A percentile compares a stretch with the other conserved stretches of the same genome.
Conservation (phyloP, 2,888 invertebrate genomes). For the Volucella zonaria region DNA sequence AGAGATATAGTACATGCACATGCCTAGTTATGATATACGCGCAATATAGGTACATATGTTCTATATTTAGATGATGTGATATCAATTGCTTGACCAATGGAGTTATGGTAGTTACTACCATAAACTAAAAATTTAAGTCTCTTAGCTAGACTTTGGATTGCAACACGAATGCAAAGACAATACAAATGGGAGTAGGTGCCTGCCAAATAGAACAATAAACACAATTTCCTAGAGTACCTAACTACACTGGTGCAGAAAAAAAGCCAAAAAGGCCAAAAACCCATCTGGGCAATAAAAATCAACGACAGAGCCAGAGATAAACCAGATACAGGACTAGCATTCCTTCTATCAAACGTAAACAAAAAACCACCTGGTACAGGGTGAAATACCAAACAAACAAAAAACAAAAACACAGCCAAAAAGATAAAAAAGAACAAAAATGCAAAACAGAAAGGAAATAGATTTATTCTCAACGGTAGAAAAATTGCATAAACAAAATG, state of each 20-base stretch:
- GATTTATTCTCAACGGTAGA: conserved; percentile 52
- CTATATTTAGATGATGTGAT: too few relatives aligned
- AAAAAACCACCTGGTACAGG: conserved; percentile 25
- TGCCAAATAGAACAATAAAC: conserved; percentile 16
- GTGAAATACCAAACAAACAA: conserved; percentile 21
- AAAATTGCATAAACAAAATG: conserved; percentile 61
- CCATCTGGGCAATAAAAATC: conserved; percentile 43
- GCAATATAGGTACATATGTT: too few relatives aligned
- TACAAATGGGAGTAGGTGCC: background rate
- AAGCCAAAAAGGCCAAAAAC: conserved; percentile 8
- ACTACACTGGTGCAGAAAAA: background rate
- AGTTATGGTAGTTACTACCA: background rate
- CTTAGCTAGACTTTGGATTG: conserved; percentile 40
- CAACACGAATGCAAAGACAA: conserved; percentile 41
- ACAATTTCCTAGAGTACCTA: conserved; percentile 8
- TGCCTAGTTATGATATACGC: too few relatives aligned
- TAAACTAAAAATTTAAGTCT: background rate
- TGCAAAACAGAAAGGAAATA: conserved; percentile 11
- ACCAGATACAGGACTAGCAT: conserved; percentile 32
- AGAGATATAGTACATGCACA: too few relatives aligned
- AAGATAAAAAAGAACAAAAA: conserved; percentile 4
- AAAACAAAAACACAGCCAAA: background rate
- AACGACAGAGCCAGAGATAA: conserved; percentile 34
- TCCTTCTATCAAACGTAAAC: background rate
- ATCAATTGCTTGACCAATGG: too few relatives aligned